Evolutionary conservation across 2,113 vertebrate species (phyloP).

Genomic region (Thymallus thymallus): DNA sequence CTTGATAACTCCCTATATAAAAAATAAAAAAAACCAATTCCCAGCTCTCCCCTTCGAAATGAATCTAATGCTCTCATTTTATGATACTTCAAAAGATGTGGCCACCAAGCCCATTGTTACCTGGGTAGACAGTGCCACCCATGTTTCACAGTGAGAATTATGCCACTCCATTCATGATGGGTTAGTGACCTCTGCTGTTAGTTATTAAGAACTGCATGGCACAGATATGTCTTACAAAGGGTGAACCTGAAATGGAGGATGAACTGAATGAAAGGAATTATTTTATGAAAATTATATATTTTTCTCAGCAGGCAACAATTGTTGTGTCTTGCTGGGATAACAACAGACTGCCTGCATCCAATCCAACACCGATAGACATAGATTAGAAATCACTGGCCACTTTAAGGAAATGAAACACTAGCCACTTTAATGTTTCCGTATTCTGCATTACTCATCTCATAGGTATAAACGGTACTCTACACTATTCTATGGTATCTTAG

Average conservation of each 20-base stretch:
- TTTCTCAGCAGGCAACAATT: slow-evolving; percentile 15
- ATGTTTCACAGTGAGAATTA: slow-evolving; percentile 16
- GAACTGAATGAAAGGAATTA: background rate
- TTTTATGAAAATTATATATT: background rate
- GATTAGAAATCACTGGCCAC: too few relatives aligned
- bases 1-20: background rate
- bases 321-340: too few relatives aligned
- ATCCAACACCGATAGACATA: too few relatives aligned
- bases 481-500: too few relatives aligned
- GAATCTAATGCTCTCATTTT: background rate
- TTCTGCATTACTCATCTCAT: too few relatives aligned
- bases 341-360: too few relatives aligned
- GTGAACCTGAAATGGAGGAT: background rate
- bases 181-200: slow-evolving; percentile 54
- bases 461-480: too few relatives aligned
- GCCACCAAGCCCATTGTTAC: background rate
- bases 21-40: background rate
- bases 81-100: too few relatives aligned
- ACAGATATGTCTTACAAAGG: background rate
- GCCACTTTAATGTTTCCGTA: too few relatives aligned
- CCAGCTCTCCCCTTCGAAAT: background rate
- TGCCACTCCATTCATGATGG: background rate
- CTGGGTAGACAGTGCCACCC: slow-evolving; percentile 62
- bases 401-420: too few relatives aligned
- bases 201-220: background rate